phyloP scores from a whole-genome alignment of 2,888 invertebrate species.

The Sinodicranocentrus sp. region DNA sequence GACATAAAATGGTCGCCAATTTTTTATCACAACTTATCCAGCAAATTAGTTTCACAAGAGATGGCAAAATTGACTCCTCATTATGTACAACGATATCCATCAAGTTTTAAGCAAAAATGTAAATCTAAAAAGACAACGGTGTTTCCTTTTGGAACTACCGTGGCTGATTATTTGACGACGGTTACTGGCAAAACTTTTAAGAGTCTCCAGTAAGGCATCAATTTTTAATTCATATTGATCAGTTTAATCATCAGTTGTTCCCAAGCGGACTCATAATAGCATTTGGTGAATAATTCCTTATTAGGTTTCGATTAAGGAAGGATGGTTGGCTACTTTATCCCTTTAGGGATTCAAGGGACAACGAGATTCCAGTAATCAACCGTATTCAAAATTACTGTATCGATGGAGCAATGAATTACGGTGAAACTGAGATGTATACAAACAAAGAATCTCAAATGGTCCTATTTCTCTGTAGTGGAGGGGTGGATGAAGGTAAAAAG shows the following conservation, averaged over 20 bases:
- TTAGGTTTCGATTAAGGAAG: slow-evolving; percentile 66
- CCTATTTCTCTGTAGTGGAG: slow-evolving; percentile 68
- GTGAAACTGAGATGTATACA: slow-evolving; percentile 37
- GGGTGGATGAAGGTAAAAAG: slow-evolving; percentile 64
- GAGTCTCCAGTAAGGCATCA: slow-evolving; percentile 61
- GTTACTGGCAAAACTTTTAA: slow-evolving; percentile 60
- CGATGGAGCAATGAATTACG: slow-evolving; percentile 68
- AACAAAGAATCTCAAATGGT: slow-evolving; percentile 62
- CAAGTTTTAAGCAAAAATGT: slow-evolving; percentile 64
- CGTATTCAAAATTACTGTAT: slow-evolving; percentile 64
- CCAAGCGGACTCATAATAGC: too few species aligned
- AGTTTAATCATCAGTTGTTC: too few species aligned
- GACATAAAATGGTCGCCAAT: slow-evolving; percentile 54
- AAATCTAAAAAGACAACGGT: slow-evolving; percentile 66
- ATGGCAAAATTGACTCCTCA: slow-evolving; percentile 54
- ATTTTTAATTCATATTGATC: too few species aligned
- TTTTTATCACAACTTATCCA: slow-evolving; percentile 58
- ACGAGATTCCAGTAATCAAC: slow-evolving; percentile 45
- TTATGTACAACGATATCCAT: slow-evolving; percentile 65
- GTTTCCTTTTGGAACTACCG: slow-evolving; percentile 55
- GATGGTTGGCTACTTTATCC: slow-evolving; percentile 70
- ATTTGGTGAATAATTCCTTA: too few species aligned
- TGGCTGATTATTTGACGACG: slow-evolving; percentile 53
- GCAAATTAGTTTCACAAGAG: slow-evolving; percentile 34
- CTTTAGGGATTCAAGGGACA: slow-evolving; percentile 45